Percentiles rank a stretch among this genome's conserved stretches.
Evolutionary conservation across 2,113 vertebrate genomes (phyloP).

Genomic region (Nerophis ophidion): DNA sequence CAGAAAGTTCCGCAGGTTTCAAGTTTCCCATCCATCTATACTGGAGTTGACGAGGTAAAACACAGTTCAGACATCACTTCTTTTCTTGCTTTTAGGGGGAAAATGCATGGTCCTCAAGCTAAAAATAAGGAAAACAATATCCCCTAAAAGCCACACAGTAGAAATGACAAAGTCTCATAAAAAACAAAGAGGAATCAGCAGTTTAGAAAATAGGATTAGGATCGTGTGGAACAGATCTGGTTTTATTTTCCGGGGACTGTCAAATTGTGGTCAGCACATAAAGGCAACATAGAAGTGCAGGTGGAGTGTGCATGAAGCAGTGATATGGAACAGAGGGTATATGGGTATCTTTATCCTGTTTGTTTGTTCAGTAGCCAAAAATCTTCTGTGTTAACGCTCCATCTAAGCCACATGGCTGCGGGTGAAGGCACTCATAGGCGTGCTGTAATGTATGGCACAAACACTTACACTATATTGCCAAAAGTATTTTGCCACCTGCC

Average conservation of each 20-base stretch:
- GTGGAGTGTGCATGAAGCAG: conserved; percentile 23
- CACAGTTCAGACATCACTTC: too few relatives aligned
- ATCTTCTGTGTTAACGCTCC: not conserved
- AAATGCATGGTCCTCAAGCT: conserved; percentile 1
- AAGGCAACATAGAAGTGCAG: conserved; percentile 31
- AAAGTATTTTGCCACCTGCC: too few relatives aligned
- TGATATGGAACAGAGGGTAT: conserved; percentile 34
- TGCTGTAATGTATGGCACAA: conserved; percentile 42
- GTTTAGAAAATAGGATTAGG: conserved; percentile 49
- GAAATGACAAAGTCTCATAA: conserved; percentile 30
- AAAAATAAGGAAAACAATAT: conserved; percentile 11
- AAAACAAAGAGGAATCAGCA: conserved; percentile 31
- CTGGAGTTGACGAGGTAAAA: too few relatives aligned
- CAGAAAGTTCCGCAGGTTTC: too few relatives aligned
- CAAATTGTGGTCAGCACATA: conserved; percentile 36
- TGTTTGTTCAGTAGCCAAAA: not conserved
- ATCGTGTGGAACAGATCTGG: conserved; percentile 26
- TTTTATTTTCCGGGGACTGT: conserved; percentile 42
- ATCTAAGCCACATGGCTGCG: not conserved
- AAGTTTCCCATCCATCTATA: too few relatives aligned
- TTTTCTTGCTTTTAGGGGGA: not conserved
- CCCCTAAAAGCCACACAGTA: conserved; percentile 17
- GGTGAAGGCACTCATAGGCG: conserved; percentile 1
- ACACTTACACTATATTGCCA: conserved; percentile 12
- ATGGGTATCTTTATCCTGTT: conserved; percentile 19